Base-by-base conservation (phyloP, 2,888 invertebrate species). In the Bruchidius siliquastri region DNA sequence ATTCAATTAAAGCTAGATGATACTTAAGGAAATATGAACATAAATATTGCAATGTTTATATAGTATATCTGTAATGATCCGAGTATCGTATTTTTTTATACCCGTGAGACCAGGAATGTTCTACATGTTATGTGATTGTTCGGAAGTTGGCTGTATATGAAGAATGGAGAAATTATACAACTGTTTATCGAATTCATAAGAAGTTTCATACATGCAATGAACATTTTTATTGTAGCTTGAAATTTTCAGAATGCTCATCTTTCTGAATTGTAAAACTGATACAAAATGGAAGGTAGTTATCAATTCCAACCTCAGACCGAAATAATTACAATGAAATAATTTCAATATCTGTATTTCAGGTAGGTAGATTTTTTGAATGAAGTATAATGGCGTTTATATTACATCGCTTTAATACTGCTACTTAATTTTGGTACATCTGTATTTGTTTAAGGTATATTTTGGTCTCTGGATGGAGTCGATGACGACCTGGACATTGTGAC, bases 401-500 rank as follows among this genome's bases (percentile, higher is more conserved):
- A 8, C 49, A 49, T 13, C 49, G 18, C 8, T 49, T 49, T 49
- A 67, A 26, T 72, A 67, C 71, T 72, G 75, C 73, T 76, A 74
- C 75, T 68, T 79, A 72, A 75, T 72, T 80, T 72, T 49, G 49
- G 49, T 13, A 49, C 18, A 49, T 49, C 49, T 49, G 49, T 49
- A 49, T 49, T 49, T 79, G 78, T 78, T 78, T 78, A 79, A 79
- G 80, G 79, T 77, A 71, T 81, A 83, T 84, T 85, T 85, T 86
- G 85, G 86, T 86, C 86, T 86, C 83, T 80, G 84, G 84, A 83
- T 83, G 85, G 84, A 82, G 83, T 80, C 82, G 83, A 82, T 82
- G 80, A 81, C 81, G 79, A 82, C 79, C 80, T 49, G 49, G 49
- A 49, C 49, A 49, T 49, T 49, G 49, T 49, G 49, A 49, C 18